Conservation (phyloP, 2,797 vertebrate genomes). For the Sitta carolinensis region DNA sequence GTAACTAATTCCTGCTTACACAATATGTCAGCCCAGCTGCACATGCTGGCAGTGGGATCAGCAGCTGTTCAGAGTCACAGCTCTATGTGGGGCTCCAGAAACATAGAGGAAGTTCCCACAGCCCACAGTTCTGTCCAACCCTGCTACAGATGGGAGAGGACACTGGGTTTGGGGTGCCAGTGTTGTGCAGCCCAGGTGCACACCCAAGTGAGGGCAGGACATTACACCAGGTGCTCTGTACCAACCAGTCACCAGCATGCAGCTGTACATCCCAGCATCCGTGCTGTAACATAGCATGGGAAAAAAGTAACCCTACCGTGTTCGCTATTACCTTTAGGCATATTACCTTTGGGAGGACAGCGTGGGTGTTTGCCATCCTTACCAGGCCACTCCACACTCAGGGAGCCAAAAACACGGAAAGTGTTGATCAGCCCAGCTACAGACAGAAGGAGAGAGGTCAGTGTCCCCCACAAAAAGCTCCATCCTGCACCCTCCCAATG, state of each 20-base stretch:
- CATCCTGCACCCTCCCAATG: not conserved
- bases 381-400: slow-evolving; percentile 99
- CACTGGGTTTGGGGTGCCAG: not conserved
- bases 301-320: slow-evolving; percentile 86
- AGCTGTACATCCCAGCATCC: slow-evolving; percentile 70
- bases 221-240: slow-evolving; percentile 49
- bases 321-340: slow-evolving; percentile 96
- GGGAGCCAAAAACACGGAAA: slow-evolving; percentile 94
- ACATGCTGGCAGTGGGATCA: fast-evolving
- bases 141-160: not conserved
- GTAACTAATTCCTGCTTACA: not conserved
- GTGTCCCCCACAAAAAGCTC: fast-evolving
- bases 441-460: not conserved
- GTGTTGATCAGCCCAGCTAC: slow-evolving; percentile 94
- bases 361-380: slow-evolving; percentile 99
- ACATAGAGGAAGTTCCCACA: not conserved
- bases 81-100: fast-evolving
- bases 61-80: not conserved
- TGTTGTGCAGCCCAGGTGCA: not conserved
- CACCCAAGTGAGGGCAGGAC: slow-evolving; percentile 7
- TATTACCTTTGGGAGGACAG: slow-evolving; percentile 99
- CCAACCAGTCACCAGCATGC: slow-evolving; percentile 74
- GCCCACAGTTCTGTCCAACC: not conserved
- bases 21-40: not conserved
- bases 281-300: slow-evolving; percentile 73